These are phyloP conservation scores for Mayetiola destructor DNA, from an alignment of 2,888 invertebrate genomes.

Conservation along the genomic window DNA sequence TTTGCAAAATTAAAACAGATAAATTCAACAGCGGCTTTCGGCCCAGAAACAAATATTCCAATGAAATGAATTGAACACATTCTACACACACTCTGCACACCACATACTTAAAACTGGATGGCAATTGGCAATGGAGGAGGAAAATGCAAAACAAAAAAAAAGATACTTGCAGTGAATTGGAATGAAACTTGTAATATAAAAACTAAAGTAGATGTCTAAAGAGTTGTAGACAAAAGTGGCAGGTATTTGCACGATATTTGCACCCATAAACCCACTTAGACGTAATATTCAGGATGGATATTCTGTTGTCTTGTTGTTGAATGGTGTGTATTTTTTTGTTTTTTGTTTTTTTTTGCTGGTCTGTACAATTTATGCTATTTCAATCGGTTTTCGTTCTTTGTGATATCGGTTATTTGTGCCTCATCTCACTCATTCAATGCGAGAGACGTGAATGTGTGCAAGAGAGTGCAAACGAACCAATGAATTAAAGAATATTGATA, in stretches of 20 bases:
- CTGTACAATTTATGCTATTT: neutral
- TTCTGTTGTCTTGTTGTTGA: neutral
- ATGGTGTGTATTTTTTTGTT: neutral
- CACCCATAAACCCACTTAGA: slow-evolving; percentile 10
- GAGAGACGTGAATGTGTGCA: no score
- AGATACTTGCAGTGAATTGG: neutral
- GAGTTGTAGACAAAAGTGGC: slow-evolving; percentile 2
- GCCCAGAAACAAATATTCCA: no score
- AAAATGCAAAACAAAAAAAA: neutral
- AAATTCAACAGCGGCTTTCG: no score
- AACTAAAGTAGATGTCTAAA: neutral
- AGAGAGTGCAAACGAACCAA: slow-evolving; percentile 8
- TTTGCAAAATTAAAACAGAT: no score
- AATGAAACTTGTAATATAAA: neutral
- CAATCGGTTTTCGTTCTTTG: no score
- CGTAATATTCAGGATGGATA: slow-evolving; percentile 1
- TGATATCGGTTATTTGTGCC: no score
- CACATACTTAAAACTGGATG: neutral
- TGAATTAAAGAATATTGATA: slow-evolving; percentile 4
- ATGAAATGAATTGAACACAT: no score
- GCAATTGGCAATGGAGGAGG: neutral
- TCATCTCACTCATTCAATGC: no score
- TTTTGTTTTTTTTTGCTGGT: neutral
- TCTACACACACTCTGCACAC: no score
- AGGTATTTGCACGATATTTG: slow-evolving; percentile 6